A percentile compares a stretch with the other conserved stretches of the same genome.
These are phyloP conservation scores for Xylocampa areola DNA, from an alignment of 2,888 invertebrate species.

Conservation along the genomic window DNA sequence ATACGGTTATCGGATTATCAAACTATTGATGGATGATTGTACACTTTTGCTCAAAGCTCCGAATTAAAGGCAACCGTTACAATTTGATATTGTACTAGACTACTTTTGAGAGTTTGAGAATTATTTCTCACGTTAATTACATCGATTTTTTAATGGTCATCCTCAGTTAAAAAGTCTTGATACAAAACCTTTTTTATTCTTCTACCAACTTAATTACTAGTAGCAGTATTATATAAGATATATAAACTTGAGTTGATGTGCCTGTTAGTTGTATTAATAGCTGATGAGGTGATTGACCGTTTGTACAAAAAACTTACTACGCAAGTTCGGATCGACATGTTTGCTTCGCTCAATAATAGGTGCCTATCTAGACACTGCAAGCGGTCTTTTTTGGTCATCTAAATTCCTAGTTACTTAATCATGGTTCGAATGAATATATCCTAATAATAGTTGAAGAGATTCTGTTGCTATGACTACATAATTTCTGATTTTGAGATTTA, in stretches of 20 bases:
- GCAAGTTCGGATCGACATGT: slow-evolving; percentile 48
- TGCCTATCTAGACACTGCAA: slow-evolving; percentile 40
- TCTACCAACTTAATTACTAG: slow-evolving; percentile 22
- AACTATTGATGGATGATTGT: slow-evolving; percentile 27
- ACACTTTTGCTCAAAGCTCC: slow-evolving; percentile 14
- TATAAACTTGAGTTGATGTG: slow-evolving; percentile 53
- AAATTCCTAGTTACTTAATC: slow-evolving; percentile 54
- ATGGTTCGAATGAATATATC: slow-evolving; percentile 27
- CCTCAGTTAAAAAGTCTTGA: slow-evolving; percentile 6
- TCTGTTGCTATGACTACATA: slow-evolving; percentile 16
- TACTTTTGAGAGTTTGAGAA: slow-evolving; percentile 3
- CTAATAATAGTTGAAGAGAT: slow-evolving; percentile 28
- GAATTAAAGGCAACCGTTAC: slow-evolving; percentile 16
- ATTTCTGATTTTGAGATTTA: slow-evolving; percentile 20
- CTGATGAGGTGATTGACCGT: slow-evolving; percentile 66
- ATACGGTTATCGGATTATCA: slow-evolving; percentile 42
- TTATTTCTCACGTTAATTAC: slow-evolving; percentile 12
- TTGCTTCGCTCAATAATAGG: slow-evolving; percentile 44
- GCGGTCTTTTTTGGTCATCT: slow-evolving; percentile 50
- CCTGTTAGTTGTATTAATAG: slow-evolving; percentile 63
- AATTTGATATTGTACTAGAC: slow-evolving; percentile 5
- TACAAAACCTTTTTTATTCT: slow-evolving; percentile 12
- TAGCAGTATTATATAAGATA: slow-evolving; percentile 32
- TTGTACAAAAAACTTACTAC: slow-evolving; percentile 62
- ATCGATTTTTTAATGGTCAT: slow-evolving; percentile 6